Conservation (phyloP, 2,113 vertebrate species). For the Oenanthe melanoleuca region DNA sequence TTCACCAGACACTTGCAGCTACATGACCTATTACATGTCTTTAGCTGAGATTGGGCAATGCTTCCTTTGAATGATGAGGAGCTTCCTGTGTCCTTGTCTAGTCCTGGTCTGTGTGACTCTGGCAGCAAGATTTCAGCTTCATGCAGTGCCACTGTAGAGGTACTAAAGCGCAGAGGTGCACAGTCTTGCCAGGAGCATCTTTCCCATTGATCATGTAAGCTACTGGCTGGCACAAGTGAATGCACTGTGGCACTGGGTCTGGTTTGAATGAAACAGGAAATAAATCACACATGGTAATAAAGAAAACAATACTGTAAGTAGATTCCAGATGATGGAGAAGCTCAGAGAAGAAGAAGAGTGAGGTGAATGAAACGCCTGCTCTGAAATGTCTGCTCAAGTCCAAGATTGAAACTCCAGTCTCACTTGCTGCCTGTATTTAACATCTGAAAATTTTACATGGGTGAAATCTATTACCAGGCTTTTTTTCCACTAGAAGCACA, state of each 20-base stretch:
- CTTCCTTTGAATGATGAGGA: neutral
- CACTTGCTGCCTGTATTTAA: neutral
- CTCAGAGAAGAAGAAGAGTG: neutral
- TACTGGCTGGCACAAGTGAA: neutral
- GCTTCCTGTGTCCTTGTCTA: neutral
- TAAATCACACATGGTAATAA: neutral
- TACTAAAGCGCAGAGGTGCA: neutral
- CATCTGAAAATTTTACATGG: neutral
- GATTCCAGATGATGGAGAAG: neutral
- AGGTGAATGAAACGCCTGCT: neutral
- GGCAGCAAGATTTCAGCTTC: neutral
- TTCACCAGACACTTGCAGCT: neutral
- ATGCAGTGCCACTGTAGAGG: neutral
- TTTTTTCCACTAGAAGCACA: neutral
- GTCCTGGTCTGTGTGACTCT: neutral
- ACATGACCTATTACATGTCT: neutral
- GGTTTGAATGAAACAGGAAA: neutral
- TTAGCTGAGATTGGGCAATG: fast-evolving
- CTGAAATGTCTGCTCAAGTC: neutral
- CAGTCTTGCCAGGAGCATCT: neutral
- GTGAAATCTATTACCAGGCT: neutral
- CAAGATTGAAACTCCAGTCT: neutral
- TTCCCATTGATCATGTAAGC: neutral
- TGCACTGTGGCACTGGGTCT: neutral
- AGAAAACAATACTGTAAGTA: neutral